phyloP scores from a whole-genome alignment of 2,113 vertebrate genomes.

The Corythornis madagascariensis region DNA sequence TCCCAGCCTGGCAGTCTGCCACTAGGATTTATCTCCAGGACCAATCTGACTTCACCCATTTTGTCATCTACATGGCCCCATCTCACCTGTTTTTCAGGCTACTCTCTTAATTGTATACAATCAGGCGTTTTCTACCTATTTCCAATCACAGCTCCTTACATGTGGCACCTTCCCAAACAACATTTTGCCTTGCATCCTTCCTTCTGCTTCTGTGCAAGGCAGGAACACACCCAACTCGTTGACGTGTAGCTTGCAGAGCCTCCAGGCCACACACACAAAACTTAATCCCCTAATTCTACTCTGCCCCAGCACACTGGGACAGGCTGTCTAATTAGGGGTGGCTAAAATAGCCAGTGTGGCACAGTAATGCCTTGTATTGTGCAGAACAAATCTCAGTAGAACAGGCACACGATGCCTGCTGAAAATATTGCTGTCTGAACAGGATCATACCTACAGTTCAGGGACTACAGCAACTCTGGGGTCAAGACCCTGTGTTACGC shows the following conservation, averaged over 20 bases:
- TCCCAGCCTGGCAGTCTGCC: neutral
- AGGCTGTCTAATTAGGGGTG: constrained; percentile 15
- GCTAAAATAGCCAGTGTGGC: constrained; percentile 16
- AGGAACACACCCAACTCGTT: constrained; percentile 2
- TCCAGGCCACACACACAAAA: constrained; percentile 39
- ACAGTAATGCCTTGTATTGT: neutral
- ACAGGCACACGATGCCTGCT: neutral
- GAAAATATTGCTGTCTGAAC: neutral
- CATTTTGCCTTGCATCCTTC: neutral
- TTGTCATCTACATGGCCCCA: neutral
- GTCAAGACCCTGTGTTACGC: neutral
- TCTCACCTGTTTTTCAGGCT: constrained; percentile 16
- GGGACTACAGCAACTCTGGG: neutral
- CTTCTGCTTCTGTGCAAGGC: neutral
- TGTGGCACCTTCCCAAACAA: neutral
- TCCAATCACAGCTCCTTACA: neutral
- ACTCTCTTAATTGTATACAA: neutral
- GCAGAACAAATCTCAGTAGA: constrained; percentile 14
- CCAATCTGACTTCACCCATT: neutral
- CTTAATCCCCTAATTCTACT: constrained; percentile 49
- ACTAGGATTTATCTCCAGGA: neutral
- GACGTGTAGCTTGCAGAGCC: neutral
- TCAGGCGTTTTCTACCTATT: neutral
- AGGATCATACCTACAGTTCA: neutral
- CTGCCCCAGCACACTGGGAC: constrained; percentile 20